Evolutionary conservation across 2,888 invertebrate genomes (phyloP).

Genomic region (Dascillus cervinus): DNA sequence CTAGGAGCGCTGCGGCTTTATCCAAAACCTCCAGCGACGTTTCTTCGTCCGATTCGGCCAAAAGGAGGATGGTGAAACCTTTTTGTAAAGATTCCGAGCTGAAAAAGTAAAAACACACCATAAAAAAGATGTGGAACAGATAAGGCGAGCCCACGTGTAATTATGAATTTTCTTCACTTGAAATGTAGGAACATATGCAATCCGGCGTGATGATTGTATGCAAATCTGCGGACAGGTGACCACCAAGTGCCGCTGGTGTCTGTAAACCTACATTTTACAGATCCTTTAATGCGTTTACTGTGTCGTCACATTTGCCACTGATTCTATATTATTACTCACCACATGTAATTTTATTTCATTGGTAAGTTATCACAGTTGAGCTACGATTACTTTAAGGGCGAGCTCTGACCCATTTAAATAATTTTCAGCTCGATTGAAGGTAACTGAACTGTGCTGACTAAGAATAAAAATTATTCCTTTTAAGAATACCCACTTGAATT

Average conservation of each 20-base stretch:
- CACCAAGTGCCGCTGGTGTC: conserved; percentile 12
- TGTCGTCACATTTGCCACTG: conserved; percentile 8
- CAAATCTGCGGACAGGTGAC: conserved; percentile 16
- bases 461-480: too few species aligned
- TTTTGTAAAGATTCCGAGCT: conserved; percentile 42
- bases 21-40: conserved; percentile 45
- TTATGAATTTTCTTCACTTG: conserved; percentile 18
- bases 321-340: conserved; percentile 6
- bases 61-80: conserved; percentile 46
- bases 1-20: conserved; percentile 43
- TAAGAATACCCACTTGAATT: too few species aligned
- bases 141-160: conserved; percentile 13
- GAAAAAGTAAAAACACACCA: conserved; percentile 22
- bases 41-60: conserved; percentile 43
- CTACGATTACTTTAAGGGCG: too few species aligned
- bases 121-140: conserved; percentile 10
- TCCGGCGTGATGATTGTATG: conserved; percentile 17
- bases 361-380: too few species aligned
- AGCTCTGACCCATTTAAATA: too few species aligned
- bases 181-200: conserved; percentile 15
- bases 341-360: too few species aligned
- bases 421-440: too few species aligned
- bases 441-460: too few species aligned
- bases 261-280: conserved; percentile 12
- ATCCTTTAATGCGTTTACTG: conserved; percentile 13